These are phyloP conservation scores for Drosophila takahashii DNA, from an alignment of 1,140 invertebrate species.

Conservation along the genomic window DNA sequence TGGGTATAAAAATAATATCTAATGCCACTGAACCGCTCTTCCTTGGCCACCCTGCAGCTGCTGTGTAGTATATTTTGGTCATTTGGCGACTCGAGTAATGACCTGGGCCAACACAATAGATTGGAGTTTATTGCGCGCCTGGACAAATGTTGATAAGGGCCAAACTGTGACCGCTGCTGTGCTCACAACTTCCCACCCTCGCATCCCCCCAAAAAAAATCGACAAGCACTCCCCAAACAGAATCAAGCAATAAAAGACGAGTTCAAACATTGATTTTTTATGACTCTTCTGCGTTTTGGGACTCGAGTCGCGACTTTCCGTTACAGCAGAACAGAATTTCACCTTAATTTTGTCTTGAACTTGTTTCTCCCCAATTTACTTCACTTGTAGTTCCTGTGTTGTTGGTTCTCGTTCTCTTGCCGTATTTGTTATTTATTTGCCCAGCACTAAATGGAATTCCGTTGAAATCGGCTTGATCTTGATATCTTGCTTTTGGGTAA, in stretches of 20 bases:
- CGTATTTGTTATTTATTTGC: slow-evolving; percentile 46
- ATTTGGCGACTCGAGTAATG: slow-evolving; percentile 26
- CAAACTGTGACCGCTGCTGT: slow-evolving; percentile 12
- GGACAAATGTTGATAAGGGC: slow-evolving; percentile 51
- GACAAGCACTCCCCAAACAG: slow-evolving; percentile 13
- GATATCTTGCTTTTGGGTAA: slow-evolving; percentile 39
- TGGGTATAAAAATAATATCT: slow-evolving; percentile 6
- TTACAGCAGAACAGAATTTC: slow-evolving; percentile 27
- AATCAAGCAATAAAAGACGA: slow-evolving; percentile 48
- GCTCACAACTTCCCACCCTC: slow-evolving; percentile 7
- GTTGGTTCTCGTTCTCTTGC: slow-evolving; percentile 23
- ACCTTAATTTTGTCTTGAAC: slow-evolving; percentile 48
- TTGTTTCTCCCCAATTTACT: slow-evolving; percentile 42
- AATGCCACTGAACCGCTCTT: background rate
- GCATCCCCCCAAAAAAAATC: background rate
- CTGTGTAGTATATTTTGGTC: background rate
- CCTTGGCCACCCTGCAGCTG: background rate
- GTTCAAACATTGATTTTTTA: slow-evolving; percentile 57
- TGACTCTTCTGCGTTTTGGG: slow-evolving; percentile 18
- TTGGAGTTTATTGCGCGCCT: slow-evolving; percentile 46
- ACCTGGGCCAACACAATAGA: slow-evolving; percentile 42
- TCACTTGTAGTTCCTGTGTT: slow-evolving; percentile 17
- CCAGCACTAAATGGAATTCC: slow-evolving; percentile 52
- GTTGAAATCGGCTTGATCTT: slow-evolving; percentile 58
- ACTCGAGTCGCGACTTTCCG: slow-evolving; percentile 22